Conservation (phyloP, 2,797 vertebrate genomes). For the Pseudomugil tenellus region DNA sequence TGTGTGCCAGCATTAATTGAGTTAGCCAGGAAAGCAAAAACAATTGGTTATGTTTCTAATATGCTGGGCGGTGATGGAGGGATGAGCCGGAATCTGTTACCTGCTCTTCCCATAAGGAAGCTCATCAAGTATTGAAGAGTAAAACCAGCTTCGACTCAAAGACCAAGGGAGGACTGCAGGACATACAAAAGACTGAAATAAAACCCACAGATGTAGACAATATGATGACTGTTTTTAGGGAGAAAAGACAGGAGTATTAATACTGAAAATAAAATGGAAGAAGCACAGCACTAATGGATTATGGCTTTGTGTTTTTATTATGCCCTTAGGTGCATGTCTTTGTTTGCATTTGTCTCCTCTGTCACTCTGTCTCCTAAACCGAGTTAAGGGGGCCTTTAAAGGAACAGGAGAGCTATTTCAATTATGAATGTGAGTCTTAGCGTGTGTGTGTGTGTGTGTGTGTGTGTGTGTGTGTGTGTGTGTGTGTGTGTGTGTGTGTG, state of each 20-base stretch:
- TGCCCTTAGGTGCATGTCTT: slow-evolving; percentile 20
- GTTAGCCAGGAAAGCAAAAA: slow-evolving; percentile 67
- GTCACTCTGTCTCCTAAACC: slow-evolving; percentile 42
- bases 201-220: background rate
- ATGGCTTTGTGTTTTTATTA: slow-evolving; percentile 43
- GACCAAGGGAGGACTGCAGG: slow-evolving; percentile 22
- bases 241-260: background rate
- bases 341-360: slow-evolving; percentile 37
- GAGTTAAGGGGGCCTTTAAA: slow-evolving; percentile 59
- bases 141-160: slow-evolving; percentile 45
- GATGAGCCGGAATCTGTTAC: slow-evolving; percentile 33
- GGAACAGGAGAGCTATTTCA: slow-evolving; percentile 58
- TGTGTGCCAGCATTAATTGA: slow-evolving; percentile 52
- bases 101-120: slow-evolving; percentile 59
- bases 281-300: slow-evolving; percentile 12
- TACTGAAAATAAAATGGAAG: slow-evolving; percentile 16
- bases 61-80: slow-evolving; percentile 33
- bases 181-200: slow-evolving; percentile 9
- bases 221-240: background rate
- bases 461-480: too few relatives aligned
- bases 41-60: slow-evolving; percentile 52
- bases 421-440: slow-evolving; percentile 56
- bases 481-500: too few relatives aligned
- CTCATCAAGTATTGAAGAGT: slow-evolving; percentile 66
- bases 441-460: too few relatives aligned